These are phyloP conservation scores for Andrena camellia DNA, from an alignment of 2,888 invertebrate species.

Conservation along the genomic window DNA sequence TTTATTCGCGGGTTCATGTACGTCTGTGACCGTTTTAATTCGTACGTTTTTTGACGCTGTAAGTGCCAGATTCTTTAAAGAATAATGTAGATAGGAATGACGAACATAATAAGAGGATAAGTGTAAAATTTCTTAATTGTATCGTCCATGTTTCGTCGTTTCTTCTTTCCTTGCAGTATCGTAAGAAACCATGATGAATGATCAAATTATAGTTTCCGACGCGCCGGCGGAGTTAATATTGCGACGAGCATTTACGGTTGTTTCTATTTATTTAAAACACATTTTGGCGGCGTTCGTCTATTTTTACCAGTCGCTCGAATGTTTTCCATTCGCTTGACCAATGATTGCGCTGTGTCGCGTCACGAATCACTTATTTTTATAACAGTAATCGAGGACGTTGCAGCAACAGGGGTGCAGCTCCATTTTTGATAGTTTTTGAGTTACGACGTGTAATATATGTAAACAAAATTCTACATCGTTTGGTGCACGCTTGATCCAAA, in stretches of 20 bases:
- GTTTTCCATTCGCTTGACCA: background rate
- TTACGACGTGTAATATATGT: too few relatives aligned
- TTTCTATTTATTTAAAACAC: background rate
- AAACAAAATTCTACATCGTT: too few relatives aligned
- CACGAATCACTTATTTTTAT: too few relatives aligned
- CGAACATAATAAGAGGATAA: background rate
- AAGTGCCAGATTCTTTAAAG: constrained; percentile 7
- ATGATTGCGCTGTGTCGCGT: too few relatives aligned
- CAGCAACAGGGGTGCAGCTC: too few relatives aligned
- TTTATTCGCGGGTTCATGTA: background rate
- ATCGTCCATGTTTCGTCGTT: constrained; percentile 4
- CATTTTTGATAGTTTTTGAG: too few relatives aligned
- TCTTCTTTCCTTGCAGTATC: constrained; percentile 13
- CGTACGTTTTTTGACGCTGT: background rate
- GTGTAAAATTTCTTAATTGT: background rate
- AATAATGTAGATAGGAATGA: background rate
- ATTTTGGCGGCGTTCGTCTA: background rate
- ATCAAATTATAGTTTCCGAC: background rate
- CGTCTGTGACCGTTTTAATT: constrained; percentile 6
- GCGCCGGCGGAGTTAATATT: background rate
- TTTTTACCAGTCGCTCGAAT: background rate
- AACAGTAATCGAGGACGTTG: too few relatives aligned
- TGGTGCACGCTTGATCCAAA: too few relatives aligned
- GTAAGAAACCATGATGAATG: background rate
- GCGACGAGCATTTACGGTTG: background rate